phyloP scores from a whole-genome alignment of 1,140 invertebrate genomes.

The Diachasma alloeum region DNA sequence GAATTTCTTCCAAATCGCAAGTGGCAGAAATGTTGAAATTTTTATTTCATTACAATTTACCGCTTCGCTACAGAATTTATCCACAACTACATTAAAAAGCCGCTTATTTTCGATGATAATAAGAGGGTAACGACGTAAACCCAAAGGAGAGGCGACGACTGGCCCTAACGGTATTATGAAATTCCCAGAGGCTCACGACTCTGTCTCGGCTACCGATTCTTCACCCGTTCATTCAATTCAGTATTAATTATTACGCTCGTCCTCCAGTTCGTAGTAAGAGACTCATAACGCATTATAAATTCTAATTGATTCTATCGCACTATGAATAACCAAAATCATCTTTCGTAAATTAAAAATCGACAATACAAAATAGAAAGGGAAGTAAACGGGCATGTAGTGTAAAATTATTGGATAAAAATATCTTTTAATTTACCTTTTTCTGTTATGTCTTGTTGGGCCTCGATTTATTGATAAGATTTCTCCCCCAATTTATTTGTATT shows the following conservation, averaged over 20 bases:
- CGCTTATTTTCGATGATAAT: neutral
- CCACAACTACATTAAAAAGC: neutral
- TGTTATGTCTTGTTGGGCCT: neutral
- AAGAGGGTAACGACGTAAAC: neutral
- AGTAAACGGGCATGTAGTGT: neutral
- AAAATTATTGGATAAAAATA: neutral
- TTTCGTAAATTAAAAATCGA: neutral
- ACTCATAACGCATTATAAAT: neutral
- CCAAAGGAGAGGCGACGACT: neutral
- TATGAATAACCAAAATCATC: neutral
- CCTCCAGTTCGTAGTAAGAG: neutral
- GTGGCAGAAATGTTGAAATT: neutral
- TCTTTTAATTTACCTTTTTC: neutral
- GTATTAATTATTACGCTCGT: neutral
- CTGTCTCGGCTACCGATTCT: neutral
- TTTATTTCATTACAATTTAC: neutral
- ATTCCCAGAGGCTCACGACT: neutral
- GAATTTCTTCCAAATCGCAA: too few species aligned
- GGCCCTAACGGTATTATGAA: conserved; percentile 5
- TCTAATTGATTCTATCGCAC: neutral
- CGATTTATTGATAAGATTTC: too few species aligned
- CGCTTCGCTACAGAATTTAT: neutral
- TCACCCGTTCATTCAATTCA: neutral
- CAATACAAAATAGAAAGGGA: neutral
- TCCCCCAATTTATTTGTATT: too few species aligned